Evolutionary conservation across 2,113 vertebrate species (phyloP), one percentile per base, ranked within the genome.

Genomic region (Corynorhinus townsendii): DNA sequence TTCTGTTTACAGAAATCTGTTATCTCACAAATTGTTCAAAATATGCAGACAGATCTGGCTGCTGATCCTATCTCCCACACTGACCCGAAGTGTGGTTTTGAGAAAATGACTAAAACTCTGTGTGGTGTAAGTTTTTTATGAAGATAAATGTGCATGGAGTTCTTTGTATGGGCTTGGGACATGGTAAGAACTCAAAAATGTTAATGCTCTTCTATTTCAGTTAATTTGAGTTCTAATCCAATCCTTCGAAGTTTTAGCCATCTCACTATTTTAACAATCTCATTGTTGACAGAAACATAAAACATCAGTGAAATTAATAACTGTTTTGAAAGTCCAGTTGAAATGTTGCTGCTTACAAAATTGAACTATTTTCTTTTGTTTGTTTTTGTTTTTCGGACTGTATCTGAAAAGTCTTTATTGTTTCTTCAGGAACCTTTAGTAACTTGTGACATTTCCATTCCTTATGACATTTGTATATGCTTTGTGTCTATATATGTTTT

Each of bases 61-160:
- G 11, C 40, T 89, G 80, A 56, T 71, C 35, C 19, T 26, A 1
- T 93, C 73, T 89, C 54, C 77, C 47, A 43, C 30, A 73, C n/a
- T 38, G 38, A 56, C 16, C 33, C 64, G 14, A 73, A 89, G 8
- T 59, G 28, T 80, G 72, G 66, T 82, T 22, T 93, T 84, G n/a
- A 87, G 85, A 77, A 96, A 88, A 38, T 87, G 59, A 64, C 47
- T 81, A 76, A 84, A 90, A 52, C n/a, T 69, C n/a, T 93, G 26
- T 85, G 30, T 24, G 20, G 30, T 35, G 66, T 72, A 62, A 30
- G 0, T 59, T 86, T 89, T 79, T 83, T 94, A 35, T 93, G 16
- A 54, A 33, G 14, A 38, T 56, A 56, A 69, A 75, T 56, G 11
- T 69, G 82, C 28, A 38, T 38, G 14, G 33, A 59, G 10, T 79